These are phyloP conservation scores for Drosophila monieri DNA, from an alignment of 2,888 invertebrate species.

Conservation along the genomic window DNA sequence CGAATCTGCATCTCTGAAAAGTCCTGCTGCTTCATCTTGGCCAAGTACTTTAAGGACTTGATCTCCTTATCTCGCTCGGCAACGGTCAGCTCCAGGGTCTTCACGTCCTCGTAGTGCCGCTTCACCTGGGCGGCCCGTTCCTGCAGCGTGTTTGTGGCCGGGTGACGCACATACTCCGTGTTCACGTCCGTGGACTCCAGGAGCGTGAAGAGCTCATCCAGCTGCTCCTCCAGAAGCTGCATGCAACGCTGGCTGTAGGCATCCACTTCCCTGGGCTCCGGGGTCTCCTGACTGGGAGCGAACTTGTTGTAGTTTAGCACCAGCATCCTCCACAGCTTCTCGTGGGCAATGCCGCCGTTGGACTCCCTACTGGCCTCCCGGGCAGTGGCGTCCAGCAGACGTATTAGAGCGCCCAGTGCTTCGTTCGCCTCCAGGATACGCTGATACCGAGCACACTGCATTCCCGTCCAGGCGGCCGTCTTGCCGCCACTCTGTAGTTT, in stretches of 20 bases:
- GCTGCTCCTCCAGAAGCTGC: conserved; percentile 85
- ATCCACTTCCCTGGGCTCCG: conserved; percentile 54
- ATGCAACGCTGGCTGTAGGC: conserved; percentile 60
- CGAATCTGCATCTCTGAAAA: conserved; percentile 95
- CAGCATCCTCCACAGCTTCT: conserved; percentile 90
- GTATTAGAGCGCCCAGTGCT: conserved; percentile 86
- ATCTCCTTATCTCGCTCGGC: conserved; percentile 96
- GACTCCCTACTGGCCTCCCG: conserved; percentile 86
- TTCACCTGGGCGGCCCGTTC: conserved; percentile 93
- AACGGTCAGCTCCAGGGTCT: conserved; percentile 92
- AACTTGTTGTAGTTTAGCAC: conserved; percentile 81
- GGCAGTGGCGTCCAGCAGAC: conserved; percentile 86
- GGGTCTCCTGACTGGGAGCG: conserved; percentile 74
- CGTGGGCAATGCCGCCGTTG: conserved; percentile 84
- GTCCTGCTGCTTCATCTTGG: conserved; percentile 97
- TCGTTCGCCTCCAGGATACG: conserved; percentile 86
- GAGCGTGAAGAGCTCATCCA: conserved; percentile 87
- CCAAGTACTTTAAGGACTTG: conserved; percentile 91
- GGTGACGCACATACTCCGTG: conserved; percentile 84
- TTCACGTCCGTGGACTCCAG: conserved; percentile 87
- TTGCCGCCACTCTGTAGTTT: conserved; percentile 85
- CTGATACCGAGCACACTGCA: conserved; percentile 83
- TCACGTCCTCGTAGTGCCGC: conserved; percentile 96
- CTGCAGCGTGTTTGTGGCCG: conserved; percentile 89
- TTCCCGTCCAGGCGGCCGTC: conserved; percentile 84